A percentile compares a stretch with the other conserved stretches of the same genome.
Conservation (phyloP, 2,797 vertebrate genomes). For the Tachyglossus aculeatus region DNA sequence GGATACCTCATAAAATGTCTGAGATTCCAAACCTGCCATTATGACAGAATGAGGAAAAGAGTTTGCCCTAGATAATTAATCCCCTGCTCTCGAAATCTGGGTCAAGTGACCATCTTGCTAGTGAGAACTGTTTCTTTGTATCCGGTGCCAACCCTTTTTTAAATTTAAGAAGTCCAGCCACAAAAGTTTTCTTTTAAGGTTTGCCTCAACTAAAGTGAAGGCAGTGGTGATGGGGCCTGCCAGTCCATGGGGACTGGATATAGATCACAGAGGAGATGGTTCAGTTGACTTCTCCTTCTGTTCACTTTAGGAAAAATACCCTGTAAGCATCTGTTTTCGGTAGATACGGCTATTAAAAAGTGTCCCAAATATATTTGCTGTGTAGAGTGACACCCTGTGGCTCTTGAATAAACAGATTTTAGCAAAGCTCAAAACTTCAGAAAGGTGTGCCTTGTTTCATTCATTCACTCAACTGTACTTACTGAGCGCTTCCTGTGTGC, state of each 20-base stretch:
- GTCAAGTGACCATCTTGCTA: not conserved
- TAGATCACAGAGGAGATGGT: not conserved
- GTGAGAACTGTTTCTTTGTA: not conserved
- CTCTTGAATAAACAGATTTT: not conserved
- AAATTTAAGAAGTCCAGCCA: not conserved
- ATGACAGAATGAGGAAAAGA: slow-evolving; percentile 17
- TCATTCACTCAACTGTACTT: too few species aligned
- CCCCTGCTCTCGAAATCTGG: not conserved
- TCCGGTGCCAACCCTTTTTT: not conserved
- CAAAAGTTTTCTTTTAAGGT: not conserved
- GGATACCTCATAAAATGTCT: not conserved
- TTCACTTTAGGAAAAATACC: not conserved
- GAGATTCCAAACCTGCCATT: not conserved
- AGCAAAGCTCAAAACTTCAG: too few species aligned
- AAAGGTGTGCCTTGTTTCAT: too few species aligned
- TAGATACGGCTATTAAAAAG: not conserved
- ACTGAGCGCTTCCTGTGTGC: too few species aligned
- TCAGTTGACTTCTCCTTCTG: not conserved
- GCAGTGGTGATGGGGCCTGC: too few species aligned
- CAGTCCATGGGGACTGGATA: too few species aligned
- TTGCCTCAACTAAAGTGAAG: not conserved
- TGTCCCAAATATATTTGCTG: not conserved
- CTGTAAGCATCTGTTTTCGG: not conserved
- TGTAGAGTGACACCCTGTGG: not conserved
- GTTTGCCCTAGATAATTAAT: slow-evolving; percentile 16